Evolutionary conservation across 2,113 vertebrate genomes (phyloP).

Genomic region (Mustela lutreola): DNA sequence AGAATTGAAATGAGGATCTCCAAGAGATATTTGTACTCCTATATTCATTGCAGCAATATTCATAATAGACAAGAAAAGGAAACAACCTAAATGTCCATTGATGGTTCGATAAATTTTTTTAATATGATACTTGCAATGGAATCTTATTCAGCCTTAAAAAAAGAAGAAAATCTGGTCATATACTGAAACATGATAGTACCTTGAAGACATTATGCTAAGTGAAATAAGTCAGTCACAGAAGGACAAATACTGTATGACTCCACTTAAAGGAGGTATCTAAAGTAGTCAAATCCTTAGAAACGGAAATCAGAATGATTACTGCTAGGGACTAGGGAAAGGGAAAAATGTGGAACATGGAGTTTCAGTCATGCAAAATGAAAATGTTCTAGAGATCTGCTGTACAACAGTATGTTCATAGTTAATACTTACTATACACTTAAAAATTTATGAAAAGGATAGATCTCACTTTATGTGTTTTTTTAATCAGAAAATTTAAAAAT

Average conservation of each 20-base stretch:
- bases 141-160: not conserved
- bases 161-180: not conserved
- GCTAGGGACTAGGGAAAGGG: not conserved
- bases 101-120: not conserved
- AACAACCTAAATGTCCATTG: not conserved
- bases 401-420: not conserved
- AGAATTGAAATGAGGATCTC: not conserved
- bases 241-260: not conserved
- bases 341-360: not conserved
- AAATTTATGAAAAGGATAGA: not conserved
- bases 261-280: not conserved
- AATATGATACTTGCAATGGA: not conserved
- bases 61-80: not conserved
- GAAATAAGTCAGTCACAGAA: conserved; percentile 7
- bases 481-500: not conserved
- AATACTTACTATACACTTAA: not conserved
- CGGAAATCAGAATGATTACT: not conserved
- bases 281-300: conserved; percentile 17
- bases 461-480: not conserved
- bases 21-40: not conserved
- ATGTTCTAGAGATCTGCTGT: not conserved
- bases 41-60: not conserved
- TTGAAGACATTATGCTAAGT: not conserved
- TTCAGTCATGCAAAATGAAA: not conserved
- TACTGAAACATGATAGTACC: not conserved